A percentile compares a stretch with the other conserved stretches of the same genome.
Evolutionary conservation across 2,797 vertebrate species (phyloP).

Genomic region (Benthosema pterotum): DNA sequence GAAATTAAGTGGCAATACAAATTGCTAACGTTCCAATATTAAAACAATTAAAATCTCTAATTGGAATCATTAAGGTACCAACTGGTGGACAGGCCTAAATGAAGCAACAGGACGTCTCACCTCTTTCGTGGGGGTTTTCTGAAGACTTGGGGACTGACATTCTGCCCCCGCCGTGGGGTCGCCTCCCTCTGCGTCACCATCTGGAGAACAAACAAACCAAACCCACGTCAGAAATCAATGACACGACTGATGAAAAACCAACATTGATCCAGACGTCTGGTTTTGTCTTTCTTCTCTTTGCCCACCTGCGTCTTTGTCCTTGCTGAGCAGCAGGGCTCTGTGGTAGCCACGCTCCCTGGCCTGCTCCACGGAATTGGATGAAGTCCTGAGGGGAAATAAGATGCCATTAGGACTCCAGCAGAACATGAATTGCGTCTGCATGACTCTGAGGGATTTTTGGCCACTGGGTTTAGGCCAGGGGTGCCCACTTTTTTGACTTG

Average conservation of each 20-base stretch:
- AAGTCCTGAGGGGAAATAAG: conserved; percentile 81
- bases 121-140: conserved; percentile 88
- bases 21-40: no score
- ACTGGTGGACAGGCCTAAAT: no score
- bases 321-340: conserved; percentile 93
- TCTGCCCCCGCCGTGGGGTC: conserved; percentile 82
- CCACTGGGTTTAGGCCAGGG: no score
- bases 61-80: no score
- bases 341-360: conserved; percentile 95
- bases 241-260: background rate
- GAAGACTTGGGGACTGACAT: conserved; percentile 88
- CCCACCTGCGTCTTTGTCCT: conserved; percentile 92
- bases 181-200: conserved; percentile 87
- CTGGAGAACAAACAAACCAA: conserved; percentile 51
- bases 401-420: background rate
- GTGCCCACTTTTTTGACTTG: no score
- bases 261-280: background rate
- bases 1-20: no score
- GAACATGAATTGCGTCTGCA: background rate
- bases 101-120: conserved; percentile 70
- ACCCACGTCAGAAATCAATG: background rate
- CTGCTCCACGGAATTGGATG: conserved; percentile 97
- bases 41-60: no score
- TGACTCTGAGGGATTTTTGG: no score
- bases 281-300: background rate